Evolutionary conservation across 2,113 vertebrate species (phyloP), one percentile per base, ranked within the genome.

Genomic region (Nycticebus coucang): DNA sequence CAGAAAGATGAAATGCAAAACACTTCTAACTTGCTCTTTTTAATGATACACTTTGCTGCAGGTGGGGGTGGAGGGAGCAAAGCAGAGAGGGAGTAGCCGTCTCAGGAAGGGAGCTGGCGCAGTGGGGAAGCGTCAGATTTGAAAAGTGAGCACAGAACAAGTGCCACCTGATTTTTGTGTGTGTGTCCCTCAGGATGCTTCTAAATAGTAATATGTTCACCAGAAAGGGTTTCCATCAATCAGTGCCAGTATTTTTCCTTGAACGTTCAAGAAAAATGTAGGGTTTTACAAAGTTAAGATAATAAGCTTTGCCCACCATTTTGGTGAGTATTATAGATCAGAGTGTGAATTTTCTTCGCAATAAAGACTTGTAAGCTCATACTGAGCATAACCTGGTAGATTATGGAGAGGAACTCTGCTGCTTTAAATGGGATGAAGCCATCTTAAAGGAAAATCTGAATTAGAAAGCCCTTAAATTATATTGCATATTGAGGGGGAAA

Each of bases 1-100:
- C 97, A 97, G 97, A 98, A 99, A 98, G 98, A 99, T 98, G 97
- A 99, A 98, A 99, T 99, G 98, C 98, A 99, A 98, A 99, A 97
- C 97, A 97, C 97, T 98, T 98, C 98, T 97, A 98, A 98, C 98
- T 98, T 99, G 98, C 98, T 99, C 98, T 98, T 98, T 98, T 98
- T 99, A 99, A 98, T 98, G 98, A 98, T 98, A 98, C 97, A 98
- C 98, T 99, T 98, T 98, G 98, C 98, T 97, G 97, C 95, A 94
- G 97, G 83, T 72, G 86, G 86, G 91, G 84, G 86, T 30, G 15
- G 28, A 68, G 75, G 81, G 89, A 92, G 97, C 92, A 24, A 89
- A 96, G 75, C 0, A 0, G 72, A 97, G 97, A 98, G 96, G 95
- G 77, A 95, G 79, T 93, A 97, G 90, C 82, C 89, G 21, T 95